Evolutionary conservation across 2,888 invertebrate species (phyloP), one percentile per base, ranked within the genome.

Genomic region (Xanthia icteritia): DNA sequence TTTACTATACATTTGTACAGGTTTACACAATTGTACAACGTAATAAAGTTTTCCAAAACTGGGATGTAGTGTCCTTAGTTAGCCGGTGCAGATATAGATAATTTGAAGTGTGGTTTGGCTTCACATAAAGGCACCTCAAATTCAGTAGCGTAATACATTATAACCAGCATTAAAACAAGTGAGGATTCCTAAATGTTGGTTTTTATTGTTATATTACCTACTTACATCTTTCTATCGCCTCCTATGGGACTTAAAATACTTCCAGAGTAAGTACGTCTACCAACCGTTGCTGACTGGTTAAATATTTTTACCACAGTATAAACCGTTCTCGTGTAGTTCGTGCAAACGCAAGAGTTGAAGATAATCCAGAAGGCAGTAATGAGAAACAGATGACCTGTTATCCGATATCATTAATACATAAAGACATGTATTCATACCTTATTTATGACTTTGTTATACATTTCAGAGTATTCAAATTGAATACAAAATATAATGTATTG

Each of bases 371-470:
- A 61, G 64, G 9, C 42, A 80, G 17, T 79, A 81, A 79, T 67
- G 73, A 84, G 51, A 78, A 84, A 84, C 73, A 80, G 66, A 73
- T 83, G 70, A 80, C 68, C 71, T 71, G 60, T 36, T 83, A 83
- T 80, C n/a, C 48, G 23, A 75, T 73, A 81, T 54, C 64, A 20
- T 63, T 64, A 70, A 61, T 74, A 67, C 42, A 54, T 31, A 73
- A 71, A 54, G 31, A 73, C 68, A 72, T 63, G 63, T 56, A 42
- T 85, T 74, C 77, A 64, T 77, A 85, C 70, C 54, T 80, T 69
- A 82, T 87, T 85, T 85, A 76, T 67, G 81, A 72, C 48, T 73
- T 36, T 39, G 65, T 76, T 61, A 73, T 66, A 81, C 60, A 77
- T 83, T 81, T 78, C 67, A 45, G 27, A 76, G 63, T 79, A 78